A percentile compares a stretch with the other conserved stretches of the same genome.
Evolutionary conservation across 2,888 invertebrate species (phyloP).

Genomic region (Andrena marginata): DNA sequence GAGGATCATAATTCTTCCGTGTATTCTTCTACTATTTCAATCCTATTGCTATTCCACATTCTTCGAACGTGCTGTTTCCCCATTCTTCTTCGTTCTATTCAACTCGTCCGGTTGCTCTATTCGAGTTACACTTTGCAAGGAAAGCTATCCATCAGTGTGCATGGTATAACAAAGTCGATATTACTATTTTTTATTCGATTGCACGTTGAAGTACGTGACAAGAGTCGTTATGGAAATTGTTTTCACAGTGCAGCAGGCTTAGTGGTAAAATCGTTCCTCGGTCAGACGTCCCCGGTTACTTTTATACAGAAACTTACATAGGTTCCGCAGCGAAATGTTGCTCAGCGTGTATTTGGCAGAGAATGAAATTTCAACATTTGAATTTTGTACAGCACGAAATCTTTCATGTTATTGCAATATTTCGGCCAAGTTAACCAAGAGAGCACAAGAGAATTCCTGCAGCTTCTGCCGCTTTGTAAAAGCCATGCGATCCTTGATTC

Average conservation of each 20-base stretch:
- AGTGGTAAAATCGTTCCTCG: slow-evolving; percentile 69
- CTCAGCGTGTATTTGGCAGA: background rate
- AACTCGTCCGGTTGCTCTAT: background rate
- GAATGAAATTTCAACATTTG: background rate
- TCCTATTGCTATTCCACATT: too few relatives aligned
- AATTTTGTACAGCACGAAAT: background rate
- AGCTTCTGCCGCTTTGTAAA: background rate
- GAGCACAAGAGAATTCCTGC: background rate
- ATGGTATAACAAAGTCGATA: background rate
- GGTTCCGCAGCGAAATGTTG: background rate
- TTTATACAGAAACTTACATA: slow-evolving; percentile 30
- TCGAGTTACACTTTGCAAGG: background rate
- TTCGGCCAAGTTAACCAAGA: slow-evolving; percentile 7
- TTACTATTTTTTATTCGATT: background rate
- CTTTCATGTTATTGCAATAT: slow-evolving; percentile 12
- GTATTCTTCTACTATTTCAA: slow-evolving; percentile 9
- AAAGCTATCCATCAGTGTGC: background rate
- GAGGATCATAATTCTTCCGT: slow-evolving; percentile 30
- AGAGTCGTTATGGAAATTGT: slow-evolving; percentile 7
- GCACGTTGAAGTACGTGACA: slow-evolving; percentile 29
- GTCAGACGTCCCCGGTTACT: slow-evolving; percentile 52
- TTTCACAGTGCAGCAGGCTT: slow-evolving; percentile 23
- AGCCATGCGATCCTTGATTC: background rate
- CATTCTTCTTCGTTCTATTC: too few relatives aligned
- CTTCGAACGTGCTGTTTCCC: too few relatives aligned